Conservation (phyloP, 2,797 vertebrate genomes). For the Vespertilio murinus region DNA sequence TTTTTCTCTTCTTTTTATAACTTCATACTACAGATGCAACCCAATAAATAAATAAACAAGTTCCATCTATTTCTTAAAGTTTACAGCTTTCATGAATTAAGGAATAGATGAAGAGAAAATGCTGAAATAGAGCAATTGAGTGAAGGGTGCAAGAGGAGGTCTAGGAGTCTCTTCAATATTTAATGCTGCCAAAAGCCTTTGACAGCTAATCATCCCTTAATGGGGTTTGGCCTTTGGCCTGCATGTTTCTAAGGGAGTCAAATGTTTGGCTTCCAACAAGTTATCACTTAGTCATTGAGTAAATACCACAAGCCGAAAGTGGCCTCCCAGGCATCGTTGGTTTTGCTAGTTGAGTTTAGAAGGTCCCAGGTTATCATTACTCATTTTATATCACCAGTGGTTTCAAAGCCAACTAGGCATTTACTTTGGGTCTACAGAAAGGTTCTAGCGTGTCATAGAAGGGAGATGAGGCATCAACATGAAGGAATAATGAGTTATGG, state of each 20-base stretch:
- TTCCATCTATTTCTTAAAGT: conserved; percentile 65
- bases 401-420: background rate
- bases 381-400: conserved; percentile 24
- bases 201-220: conserved; percentile 84
- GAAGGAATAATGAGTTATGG: background rate
- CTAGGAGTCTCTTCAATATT: conserved; percentile 87
- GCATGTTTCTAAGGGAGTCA: conserved; percentile 71
- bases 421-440: background rate
- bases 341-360: conserved; percentile 44
- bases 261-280: conserved; percentile 77
- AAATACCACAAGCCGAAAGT: conserved; percentile 66
- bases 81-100: conserved; percentile 79
- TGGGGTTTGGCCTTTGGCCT: conserved; percentile 78
- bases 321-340: conserved; percentile 57
- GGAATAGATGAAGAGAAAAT: conserved; percentile 71
- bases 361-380: conserved; percentile 10
- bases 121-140: conserved; percentile 66
- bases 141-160: conserved; percentile 60
- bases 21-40: conserved; percentile 46
- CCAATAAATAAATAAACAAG: conserved; percentile 65
- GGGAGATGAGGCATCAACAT: background rate
- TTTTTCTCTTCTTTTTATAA: conserved; percentile 38
- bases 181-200: conserved; percentile 84
- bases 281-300: conserved; percentile 61
- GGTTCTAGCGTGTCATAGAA: background rate